These are phyloP conservation scores for Tetranychus urticae DNA, from an alignment of 1,140 invertebrate species.

Conservation along the genomic window DNA sequence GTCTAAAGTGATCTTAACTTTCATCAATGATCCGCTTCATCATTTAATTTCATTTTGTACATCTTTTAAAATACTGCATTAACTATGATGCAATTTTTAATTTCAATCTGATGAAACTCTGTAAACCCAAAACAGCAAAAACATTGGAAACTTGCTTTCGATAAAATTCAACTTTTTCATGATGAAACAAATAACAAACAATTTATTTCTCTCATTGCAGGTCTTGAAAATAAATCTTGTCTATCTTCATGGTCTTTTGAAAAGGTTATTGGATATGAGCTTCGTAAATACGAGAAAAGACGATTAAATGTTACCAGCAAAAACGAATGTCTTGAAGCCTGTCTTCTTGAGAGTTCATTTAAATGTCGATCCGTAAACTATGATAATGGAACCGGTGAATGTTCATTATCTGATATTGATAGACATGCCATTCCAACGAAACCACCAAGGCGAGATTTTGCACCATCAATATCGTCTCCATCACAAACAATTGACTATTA, in stretches of 20 bases:
- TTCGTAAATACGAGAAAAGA: slow-evolving; percentile 31
- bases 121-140: too few relatives aligned
- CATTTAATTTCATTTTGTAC: background rate
- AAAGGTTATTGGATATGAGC: slow-evolving; percentile 42
- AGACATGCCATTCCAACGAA: slow-evolving; percentile 19
- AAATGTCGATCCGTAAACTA: slow-evolving; percentile 75
- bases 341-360: slow-evolving; percentile 62
- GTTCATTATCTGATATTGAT: slow-evolving; percentile 68
- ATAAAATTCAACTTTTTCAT: too few relatives aligned
- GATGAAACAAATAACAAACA: too few relatives aligned
- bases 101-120: too few relatives aligned
- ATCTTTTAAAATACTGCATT: too few relatives aligned
- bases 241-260: slow-evolving; percentile 67
- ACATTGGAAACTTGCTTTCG: too few relatives aligned
- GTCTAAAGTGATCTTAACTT: too few relatives aligned
- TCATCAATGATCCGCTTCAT: background rate
- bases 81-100: too few relatives aligned
- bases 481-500: slow-evolving; percentile 18
- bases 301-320: slow-evolving; percentile 5
- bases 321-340: slow-evolving; percentile 54
- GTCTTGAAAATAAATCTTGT: slow-evolving; percentile 20
- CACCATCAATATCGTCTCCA: slow-evolving; percentile 1
- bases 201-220: background rate
- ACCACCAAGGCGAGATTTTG: slow-evolving; percentile 5
- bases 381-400: slow-evolving; percentile 54